Base-by-base conservation (phyloP, 2,888 invertebrate species). In the Oligia fasciuncula region DNA sequence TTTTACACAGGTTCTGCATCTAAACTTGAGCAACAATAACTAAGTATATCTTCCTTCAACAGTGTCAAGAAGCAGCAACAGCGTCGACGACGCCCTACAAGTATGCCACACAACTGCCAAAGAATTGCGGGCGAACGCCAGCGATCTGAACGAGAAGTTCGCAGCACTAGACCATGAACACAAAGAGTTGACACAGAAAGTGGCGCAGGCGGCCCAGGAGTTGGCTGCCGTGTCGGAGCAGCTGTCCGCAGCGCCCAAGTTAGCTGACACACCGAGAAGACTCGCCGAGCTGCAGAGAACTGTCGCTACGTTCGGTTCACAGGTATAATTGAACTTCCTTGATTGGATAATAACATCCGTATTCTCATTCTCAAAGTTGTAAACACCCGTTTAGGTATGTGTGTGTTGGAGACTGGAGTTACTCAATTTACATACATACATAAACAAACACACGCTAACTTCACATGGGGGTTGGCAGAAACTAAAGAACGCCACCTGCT, bases 31-130 rank as follows among this genome's bases (percentile, higher is more conserved):
- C 35, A 65, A 40, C 17, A 40, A n/a, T n/a, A 17, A 40, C 71
- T 63, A 71, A 40, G 3, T 23, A 62, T 63, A 63, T 71, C 17
- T 40, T 71, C 71, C 40, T 71, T 91, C 87, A 90, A 88, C 94
- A 97, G 97, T 98, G 91, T 95, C 97, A 94, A 98, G 98, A 81
- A 98, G 97, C 91, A 98, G 97, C 93, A 97, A 97, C 92, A 97
- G 97, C 80, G 97, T 98, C 87, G 98, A 98, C 73, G 98, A 98
- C 92, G 97, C 97, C 3, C 93, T 98, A 73, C 98, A 98, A 94
- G 97, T 97, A 91, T 98, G 98, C 93, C 98, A 98, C 92, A 97
- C 98, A 19, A 97, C 98, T 13, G 97, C 98, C 17, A 97, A 97
- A 91, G 97, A 97, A 88, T 94, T 98, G 67, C 97, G 97, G 82